Evolutionary conservation across 2,113 vertebrate genomes (phyloP).

Genomic region (Myotis davidii): DNA sequence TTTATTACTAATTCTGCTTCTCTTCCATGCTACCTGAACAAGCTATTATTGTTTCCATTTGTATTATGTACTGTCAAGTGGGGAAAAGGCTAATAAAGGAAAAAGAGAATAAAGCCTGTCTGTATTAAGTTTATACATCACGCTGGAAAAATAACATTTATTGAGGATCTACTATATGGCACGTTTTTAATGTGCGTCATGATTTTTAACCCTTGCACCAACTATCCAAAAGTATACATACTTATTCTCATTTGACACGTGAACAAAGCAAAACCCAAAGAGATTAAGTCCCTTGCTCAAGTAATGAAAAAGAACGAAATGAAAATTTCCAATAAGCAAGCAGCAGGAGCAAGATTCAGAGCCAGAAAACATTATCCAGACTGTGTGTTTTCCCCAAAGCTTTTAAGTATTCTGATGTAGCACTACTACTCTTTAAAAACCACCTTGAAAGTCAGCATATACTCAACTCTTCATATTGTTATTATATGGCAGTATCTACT

Average conservation of each 20-base stretch:
- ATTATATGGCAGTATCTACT: background rate
- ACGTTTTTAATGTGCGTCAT: fast-evolving
- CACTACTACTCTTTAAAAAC: background rate
- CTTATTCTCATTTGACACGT: background rate
- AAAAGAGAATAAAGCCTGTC: background rate
- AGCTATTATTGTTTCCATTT: slow-evolving; percentile 71
- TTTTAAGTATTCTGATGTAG: background rate
- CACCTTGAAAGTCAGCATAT: background rate
- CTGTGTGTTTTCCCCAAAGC: background rate
- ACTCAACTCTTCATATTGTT: background rate
- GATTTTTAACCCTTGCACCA: background rate
- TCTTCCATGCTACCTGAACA: slow-evolving; percentile 66
- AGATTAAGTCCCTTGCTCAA: background rate
- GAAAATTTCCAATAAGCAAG: background rate
- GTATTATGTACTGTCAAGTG: slow-evolving; percentile 62
- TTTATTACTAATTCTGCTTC: slow-evolving; percentile 69
- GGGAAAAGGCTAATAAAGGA: slow-evolving; percentile 48
- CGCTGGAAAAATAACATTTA: background rate
- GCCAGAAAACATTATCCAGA: slow-evolving; percentile 44
- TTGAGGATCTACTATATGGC: background rate
- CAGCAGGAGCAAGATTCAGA: background rate
- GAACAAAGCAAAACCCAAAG: slow-evolving; percentile 28
- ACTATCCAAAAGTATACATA: background rate
- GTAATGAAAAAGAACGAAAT: slow-evolving; percentile 34
- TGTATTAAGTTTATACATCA: background rate